Conservation (phyloP, 2,888 invertebrate species). For the Eupeodes luniger region DNA sequence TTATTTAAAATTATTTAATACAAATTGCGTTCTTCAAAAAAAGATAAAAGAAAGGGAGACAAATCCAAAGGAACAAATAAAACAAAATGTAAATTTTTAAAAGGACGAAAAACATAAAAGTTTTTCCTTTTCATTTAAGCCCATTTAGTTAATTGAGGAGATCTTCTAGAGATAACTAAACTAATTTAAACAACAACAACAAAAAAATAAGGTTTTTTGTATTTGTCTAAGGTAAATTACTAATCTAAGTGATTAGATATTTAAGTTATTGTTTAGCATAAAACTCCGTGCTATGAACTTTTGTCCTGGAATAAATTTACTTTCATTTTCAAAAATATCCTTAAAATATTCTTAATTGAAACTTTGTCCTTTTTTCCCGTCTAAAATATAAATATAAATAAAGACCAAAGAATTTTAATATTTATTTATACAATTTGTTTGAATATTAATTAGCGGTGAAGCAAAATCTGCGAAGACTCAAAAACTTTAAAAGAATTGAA, state of each 20-base stretch:
- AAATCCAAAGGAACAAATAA: neutral
- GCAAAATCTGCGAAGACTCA: neutral
- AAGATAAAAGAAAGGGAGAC: too few relatives aligned
- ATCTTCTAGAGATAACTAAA: neutral
- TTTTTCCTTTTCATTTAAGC: neutral
- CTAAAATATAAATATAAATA: too few relatives aligned
- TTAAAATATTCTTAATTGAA: neutral
- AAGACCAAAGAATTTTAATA: neutral
- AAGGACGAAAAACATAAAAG: too few relatives aligned
- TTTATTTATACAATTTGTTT: neutral
- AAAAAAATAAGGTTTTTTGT: neutral
- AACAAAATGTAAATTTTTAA: neutral
- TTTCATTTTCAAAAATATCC: neutral
- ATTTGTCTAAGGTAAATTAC: neutral
- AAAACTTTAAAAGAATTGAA: neutral
- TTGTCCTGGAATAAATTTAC: neutral
- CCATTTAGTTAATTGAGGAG: slow-evolving; percentile 4
- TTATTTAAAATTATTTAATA: neutral
- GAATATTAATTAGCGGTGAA: slow-evolving; percentile 6
- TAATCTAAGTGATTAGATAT: neutral
- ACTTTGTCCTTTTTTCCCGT: neutral
- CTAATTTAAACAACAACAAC: neutral
- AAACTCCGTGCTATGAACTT: neutral
- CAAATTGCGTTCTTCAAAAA: too few relatives aligned
- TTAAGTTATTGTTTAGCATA: neutral